Base-by-base conservation (phyloP, 2,113 vertebrate genomes). In the Xenopus laevis region DNA sequence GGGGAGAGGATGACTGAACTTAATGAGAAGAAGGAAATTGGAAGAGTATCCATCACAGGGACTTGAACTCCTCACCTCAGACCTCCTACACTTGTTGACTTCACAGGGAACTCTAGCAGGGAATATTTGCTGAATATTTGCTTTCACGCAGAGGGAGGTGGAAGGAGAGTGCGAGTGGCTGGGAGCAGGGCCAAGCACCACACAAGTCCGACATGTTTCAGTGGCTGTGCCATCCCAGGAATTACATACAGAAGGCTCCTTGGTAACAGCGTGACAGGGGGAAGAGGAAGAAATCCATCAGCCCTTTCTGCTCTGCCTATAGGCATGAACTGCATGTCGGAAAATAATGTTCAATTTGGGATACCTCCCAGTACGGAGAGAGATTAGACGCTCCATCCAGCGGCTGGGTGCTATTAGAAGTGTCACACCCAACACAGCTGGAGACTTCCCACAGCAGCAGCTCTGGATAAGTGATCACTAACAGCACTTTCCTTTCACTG, bases 21-120 rank as follows among this genome's bases (percentile, higher is more conserved):
- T 27, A 27, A 27, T 27, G 33, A 40, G 33, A 40, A 40, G 33
- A 40, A 40, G 33, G 33, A 40, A 40, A 13, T 59, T 13, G 33
- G 9, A 16, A 1, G 6, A 33, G 13, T 50, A 47, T 13, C 45
- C 40, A 69, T 69, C 67, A 23, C 18, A 11, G 58, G 13, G 69
- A 71, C 33, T 50, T 18, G 21, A 71, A 63, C 70, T 53, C 27
- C 30, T 63, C 61, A 63, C 59, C 60, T 71, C 20, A 10, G 13
- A 40, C 67, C 8, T 13, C n/a, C 52, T 57, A 30, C 10, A 21
- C 45, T 30, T 60, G 17, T 27, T 44, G 18, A 52, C 58, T 57
- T 50, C 58, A 71, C 58, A 30, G 20, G 58, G 57, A 27, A 20
- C 13, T 23, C 11, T 50, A 33, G 10, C 57, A 69, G 50, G 33